Conservation (phyloP, 2,797 vertebrate genomes). For the Neosilurus mollespiculum region DNA sequence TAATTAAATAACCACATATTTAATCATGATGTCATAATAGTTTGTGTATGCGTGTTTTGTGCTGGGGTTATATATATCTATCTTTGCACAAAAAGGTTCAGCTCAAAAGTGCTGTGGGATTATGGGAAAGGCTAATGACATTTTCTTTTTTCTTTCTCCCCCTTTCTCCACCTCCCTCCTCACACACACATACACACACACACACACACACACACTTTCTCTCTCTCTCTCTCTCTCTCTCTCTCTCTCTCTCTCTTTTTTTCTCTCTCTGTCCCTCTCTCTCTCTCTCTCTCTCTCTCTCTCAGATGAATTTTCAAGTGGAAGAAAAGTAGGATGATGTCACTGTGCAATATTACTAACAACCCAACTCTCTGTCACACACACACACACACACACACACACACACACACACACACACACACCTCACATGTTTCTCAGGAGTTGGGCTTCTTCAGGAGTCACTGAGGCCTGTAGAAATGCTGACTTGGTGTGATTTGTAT, state of each 20-base stretch:
- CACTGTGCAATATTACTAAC: not conserved
- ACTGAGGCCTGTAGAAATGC: constrained; percentile 1
- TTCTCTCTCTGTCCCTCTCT: not conserved
- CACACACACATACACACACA: too few species aligned
- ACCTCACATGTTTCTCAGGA: not conserved
- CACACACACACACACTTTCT: too few species aligned
- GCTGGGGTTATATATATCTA: not conserved
- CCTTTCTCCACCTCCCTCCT: too few species aligned
- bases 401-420: not conserved
- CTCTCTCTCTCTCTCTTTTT: not conserved
- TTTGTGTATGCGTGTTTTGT: not conserved
- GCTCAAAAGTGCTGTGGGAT: constrained; percentile 17
- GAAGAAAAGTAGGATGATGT: constrained; percentile 15
- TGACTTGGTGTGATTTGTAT: not conserved
- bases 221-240: not conserved
- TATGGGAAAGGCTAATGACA: constrained; percentile 13
- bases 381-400: not conserved
- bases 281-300: not conserved
- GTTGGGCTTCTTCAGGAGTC: not conserved
- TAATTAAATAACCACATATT: not conserved
- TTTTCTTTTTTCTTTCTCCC: not conserved
- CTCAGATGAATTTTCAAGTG: constrained; percentile 10
- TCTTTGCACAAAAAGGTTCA: not conserved
- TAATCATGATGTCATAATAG: not conserved
- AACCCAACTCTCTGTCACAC: too few species aligned